Base-by-base conservation (phyloP, 2,113 vertebrate species). In the Chionodraco myersi region DNA sequence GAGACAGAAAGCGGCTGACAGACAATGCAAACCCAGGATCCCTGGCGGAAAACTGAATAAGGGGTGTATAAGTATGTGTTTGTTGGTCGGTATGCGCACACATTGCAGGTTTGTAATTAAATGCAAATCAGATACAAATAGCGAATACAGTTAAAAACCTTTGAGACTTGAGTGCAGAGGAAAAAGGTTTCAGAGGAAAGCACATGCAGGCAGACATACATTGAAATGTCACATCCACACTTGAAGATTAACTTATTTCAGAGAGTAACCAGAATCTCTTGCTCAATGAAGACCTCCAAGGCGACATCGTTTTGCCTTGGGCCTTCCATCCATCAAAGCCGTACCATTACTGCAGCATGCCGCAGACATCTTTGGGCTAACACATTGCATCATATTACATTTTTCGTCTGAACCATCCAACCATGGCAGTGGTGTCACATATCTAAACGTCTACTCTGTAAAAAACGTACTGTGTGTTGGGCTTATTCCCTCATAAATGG, bases 301-400 rank as follows among this genome's bases (percentile, higher is more conserved):
- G 86, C 68, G 48, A 52, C 49, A 48, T 73, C 89, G 85, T 86
- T 87, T 88, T 16, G 85, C 86, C 90, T 75, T 48, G 58, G 85
- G 89, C 88, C 76, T 72, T 80, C 85, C 73, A 92, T 90, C 87
- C 88, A 89, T 93, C 90, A 89, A 86, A 90, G 84, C 60, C 1
- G 5, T 15, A 60, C 64, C 51, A 82, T 87, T 79, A 86, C 84
- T 45, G 85, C 62, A 75, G 65, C 89, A 85, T 61, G 59, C 80
- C 13, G 18, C 70, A 1, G 74, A 74, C 75, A 84, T 87, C 79
- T 80, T 3, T 21, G 58, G 84, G 75, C 79, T 65, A 90, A 82
- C 65, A 65, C 62, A 87, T 78, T 87, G 87, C 79, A 85, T 89
- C 78, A 84, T 83, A 75, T 89, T 75, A 79, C 66, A 80, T 78